These are phyloP conservation scores for Parotocinclus haroldoi DNA, from an alignment of 2,797 vertebrate genomes.

Conservation along the genomic window DNA sequence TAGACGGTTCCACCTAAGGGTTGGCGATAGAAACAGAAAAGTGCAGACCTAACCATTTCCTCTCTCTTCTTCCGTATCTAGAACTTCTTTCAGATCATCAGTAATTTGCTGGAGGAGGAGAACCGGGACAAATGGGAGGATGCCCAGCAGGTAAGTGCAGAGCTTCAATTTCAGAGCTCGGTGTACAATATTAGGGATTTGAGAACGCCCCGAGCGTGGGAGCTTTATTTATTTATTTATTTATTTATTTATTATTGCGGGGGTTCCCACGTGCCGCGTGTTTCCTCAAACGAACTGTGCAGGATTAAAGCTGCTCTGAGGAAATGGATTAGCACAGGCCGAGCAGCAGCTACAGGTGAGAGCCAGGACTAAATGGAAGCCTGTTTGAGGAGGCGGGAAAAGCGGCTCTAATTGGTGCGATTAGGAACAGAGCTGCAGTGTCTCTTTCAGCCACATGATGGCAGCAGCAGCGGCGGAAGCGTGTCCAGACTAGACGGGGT, in stretches of 20 bases:
- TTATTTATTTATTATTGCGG: no score
- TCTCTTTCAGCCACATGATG: constrained; percentile 66
- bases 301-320: constrained; percentile 21
- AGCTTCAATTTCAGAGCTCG: neutral
- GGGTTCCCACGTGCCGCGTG: no score
- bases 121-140: constrained; percentile 99
- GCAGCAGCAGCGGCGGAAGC: constrained; percentile 69
- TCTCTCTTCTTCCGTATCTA: constrained; percentile 60
- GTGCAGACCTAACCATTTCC: neutral
- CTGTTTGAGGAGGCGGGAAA: constrained; percentile 28
- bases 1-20: neutral
- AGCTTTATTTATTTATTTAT: no score
- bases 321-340: constrained; percentile 33
- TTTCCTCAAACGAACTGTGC: constrained; percentile 7
- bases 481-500: constrained; percentile 5
- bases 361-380: constrained; percentile 34
- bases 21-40: no score
- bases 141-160: constrained; percentile 87
- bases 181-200: neutral
- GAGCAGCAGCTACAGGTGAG: constrained; percentile 30
- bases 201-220: neutral
- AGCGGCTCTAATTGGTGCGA: constrained; percentile 22
- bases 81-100: constrained; percentile 99
- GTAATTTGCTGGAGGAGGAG: constrained; percentile 97
- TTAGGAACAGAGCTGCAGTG: constrained; percentile 28